Conservation (phyloP, 2,888 invertebrate species). For the Crossocerus cetratus region DNA sequence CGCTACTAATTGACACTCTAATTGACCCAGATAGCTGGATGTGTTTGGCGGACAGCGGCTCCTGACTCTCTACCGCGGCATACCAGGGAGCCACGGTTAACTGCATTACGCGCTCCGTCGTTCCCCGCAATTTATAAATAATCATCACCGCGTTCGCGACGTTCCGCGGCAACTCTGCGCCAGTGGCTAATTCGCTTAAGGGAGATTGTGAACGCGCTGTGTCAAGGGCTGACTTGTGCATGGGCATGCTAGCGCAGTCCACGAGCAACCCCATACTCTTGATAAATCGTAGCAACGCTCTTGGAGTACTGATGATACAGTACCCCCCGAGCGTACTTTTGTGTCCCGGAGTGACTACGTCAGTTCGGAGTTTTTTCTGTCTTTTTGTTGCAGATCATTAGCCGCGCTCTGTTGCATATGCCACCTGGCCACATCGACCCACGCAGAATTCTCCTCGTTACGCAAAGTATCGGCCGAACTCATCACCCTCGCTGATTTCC, state of each 20-base stretch:
- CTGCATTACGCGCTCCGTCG: not conserved
- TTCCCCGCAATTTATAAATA: conserved; percentile 6
- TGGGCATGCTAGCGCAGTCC: not conserved
- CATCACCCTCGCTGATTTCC: conserved; percentile 7
- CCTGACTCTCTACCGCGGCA: not conserved
- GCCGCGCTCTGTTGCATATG: not conserved
- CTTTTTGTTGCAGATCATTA: not conserved
- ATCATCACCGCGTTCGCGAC: not conserved
- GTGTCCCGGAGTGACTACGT: not conserved
- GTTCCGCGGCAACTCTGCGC: not conserved
- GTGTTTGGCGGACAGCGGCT: conserved; percentile 7
- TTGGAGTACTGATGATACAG: not conserved
- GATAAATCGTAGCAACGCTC: not conserved
- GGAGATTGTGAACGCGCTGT: not conserved
- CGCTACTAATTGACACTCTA: conserved; percentile 39
- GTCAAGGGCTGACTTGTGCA: not conserved
- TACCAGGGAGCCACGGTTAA: conserved; percentile 2
- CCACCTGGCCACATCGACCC: not conserved
- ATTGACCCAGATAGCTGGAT: conserved; percentile 39
- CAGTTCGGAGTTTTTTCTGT: not conserved
- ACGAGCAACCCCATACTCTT: not conserved
- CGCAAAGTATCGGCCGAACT: not conserved
- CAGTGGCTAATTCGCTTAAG: not conserved
- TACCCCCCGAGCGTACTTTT: not conserved
- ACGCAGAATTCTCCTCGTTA: not conserved